Evolutionary conservation across 2,797 vertebrate species (phyloP), one percentile per base, ranked within the genome.

Genomic region (Tachyglossus aculeatus): DNA sequence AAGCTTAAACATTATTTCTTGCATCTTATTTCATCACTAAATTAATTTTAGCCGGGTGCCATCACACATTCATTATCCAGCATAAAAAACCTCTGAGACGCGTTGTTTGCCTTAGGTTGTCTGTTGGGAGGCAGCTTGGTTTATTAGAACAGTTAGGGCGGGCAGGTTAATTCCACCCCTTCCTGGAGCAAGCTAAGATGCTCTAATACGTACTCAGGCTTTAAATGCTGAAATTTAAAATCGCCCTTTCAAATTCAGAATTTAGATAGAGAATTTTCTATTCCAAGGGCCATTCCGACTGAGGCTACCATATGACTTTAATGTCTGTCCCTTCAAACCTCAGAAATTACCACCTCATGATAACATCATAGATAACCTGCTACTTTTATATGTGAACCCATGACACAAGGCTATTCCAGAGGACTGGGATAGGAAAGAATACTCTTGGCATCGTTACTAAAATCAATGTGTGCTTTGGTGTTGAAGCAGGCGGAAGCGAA

Each of bases 61-160:
- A 72, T 83, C 82, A 74, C 71, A 81, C 67, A 54, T 77, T 86
- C 85, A 88, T 88, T 86, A 87, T 71, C 71, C 63, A 67, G 80
- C 72, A 67, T 53, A 85, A 85, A 74, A 78, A 80, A 59, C 60
- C 77, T 75, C 63, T 55, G 29, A 62, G 77, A 86, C 71, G 27
- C 54, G 68, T 76, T 66, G 8, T 75, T 86, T 87, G 73, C 72
- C 67, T 31, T 57, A 73, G 69, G 66, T 78, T 69, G 71, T 82
- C 82, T 77, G 60, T 68, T 47, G 18, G 73, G 77, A 88, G 80
- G 78, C 8, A 7, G 64, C 32, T 24, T 70, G 51, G 47, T 29
- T 67, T 71, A 64, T 78, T 77, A 73, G 83, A 54, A 77, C 75
- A 72, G 78, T 68, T 72, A 8, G 32, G 70, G 76, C 71, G 72